Evolutionary conservation across 2,113 vertebrate species (phyloP), one percentile per base, ranked within the genome.

Genomic region (Fregetta grallaria): DNA sequence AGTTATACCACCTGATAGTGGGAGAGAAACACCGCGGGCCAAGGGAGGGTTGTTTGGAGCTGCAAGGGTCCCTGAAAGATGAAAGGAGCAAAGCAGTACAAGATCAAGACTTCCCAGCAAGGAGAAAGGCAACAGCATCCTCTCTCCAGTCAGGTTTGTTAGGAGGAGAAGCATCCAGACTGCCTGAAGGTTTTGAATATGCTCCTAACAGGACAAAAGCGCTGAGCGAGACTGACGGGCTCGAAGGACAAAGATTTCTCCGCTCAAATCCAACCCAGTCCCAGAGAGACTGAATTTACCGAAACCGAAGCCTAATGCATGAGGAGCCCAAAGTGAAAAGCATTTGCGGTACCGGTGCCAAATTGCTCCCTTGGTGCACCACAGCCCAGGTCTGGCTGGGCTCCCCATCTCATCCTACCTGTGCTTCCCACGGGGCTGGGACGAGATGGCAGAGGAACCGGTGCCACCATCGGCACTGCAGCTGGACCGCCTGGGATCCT

Each of bases 331-430:
- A 68, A 6, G 19, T 0, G 4, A 61, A 86, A 92, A 90, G 19
- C 10, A 0, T 6, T 42, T 0, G 1, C 0, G 0, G 8, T 8
- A 7, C 47, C 17, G 0, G 4, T 29, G 36, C 49, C 71, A 91
- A 80, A 72, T 26, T 4, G 4, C 32, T 81, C 68, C 68, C 68
- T 30, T 13, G 61, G 67, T 7, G 19, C 56, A 19, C 14, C 56
- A 20, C 13, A 44, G 2, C 40, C 59, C 14, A 11, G 23, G 1
- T 5, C 52, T 52, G 87, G 62, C 45, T 44, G 77, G 27, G 70
- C 36, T 79, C 38, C 61, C 49, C 59, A 30, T 12, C 62, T 52
- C 91, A 10, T 56, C 65, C 80, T 8, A 0, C 9, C 74, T 20
- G 34, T 1, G 25, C 53, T 38, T 25, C 83, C 89, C 58, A 40